Evolutionary conservation across 30 jellyfish, hydroid and myxozoan species (phyloP).

Genomic region (Morbakka virulenta): DNA sequence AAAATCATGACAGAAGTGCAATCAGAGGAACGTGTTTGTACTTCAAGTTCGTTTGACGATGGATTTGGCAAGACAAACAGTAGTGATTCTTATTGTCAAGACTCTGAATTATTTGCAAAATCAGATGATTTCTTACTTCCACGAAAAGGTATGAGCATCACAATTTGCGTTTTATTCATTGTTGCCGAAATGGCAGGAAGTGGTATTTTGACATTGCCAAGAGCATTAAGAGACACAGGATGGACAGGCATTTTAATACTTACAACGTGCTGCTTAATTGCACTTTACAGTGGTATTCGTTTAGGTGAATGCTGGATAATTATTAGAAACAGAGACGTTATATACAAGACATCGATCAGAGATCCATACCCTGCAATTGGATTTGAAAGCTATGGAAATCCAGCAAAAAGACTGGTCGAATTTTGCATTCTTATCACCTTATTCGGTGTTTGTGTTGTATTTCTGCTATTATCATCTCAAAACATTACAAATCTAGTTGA

Average conservation of each 20-base stretch:
- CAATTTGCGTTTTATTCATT: conserved; percentile 24
- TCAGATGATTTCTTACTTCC: too few relatives aligned
- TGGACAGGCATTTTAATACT: conserved; percentile 22
- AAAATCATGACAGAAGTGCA: too few relatives aligned
- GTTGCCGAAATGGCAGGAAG: conserved; percentile 50
- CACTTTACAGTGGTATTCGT: conserved; percentile 16
- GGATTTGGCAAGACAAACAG: too few relatives aligned
- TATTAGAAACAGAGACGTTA: not conserved
- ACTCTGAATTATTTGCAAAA: too few relatives aligned
- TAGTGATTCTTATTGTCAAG: too few relatives aligned
- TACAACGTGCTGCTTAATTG: not conserved
- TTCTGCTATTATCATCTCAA: conserved; percentile 15
- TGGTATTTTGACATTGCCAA: conserved; percentile 22
- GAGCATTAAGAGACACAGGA: conserved; percentile 14
- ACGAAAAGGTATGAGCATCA: conserved; percentile 14
- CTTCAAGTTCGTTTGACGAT: too few relatives aligned
- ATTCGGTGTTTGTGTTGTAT: conserved; percentile 33
- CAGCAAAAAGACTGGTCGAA: conserved; percentile 7
- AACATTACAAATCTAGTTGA: not conserved
- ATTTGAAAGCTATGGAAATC: conserved; percentile 8
- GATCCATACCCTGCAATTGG: conserved; percentile 51
- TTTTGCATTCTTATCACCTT: conserved; percentile 10
- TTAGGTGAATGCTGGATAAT: conserved; percentile 30
- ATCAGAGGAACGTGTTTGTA: too few relatives aligned
- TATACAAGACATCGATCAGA: not conserved